phyloP scores from a whole-genome alignment of 2,888 invertebrate species.

The Cyrtodaria siliqua region DNA sequence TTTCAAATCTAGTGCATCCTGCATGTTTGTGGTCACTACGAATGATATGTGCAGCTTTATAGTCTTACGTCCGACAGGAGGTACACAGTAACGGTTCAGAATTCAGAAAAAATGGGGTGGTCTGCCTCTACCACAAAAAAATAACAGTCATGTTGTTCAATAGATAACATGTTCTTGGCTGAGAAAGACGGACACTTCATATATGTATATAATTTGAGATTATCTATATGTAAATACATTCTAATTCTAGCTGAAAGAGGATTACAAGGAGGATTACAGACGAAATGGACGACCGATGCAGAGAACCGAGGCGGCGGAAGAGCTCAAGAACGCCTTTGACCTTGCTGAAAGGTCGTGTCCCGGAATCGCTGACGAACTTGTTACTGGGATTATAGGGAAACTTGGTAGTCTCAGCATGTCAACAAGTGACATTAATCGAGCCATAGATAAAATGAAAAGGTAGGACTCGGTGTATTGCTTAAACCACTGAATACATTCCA shows the following conservation, averaged over 20 bases:
- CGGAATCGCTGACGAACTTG: conserved; percentile 94
- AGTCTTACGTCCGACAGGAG: too few relatives aligned
- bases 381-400: conserved; percentile 91
- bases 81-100: too few relatives aligned
- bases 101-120: too few relatives aligned
- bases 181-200: too few relatives aligned
- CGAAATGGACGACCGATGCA: conserved; percentile 78
- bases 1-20: too few relatives aligned
- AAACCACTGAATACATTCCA: too few relatives aligned
- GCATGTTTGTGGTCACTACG: too few relatives aligned
- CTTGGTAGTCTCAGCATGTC: conserved; percentile 86
- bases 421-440: conserved; percentile 73
- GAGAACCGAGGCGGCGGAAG: conserved; percentile 91
- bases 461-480: conserved; percentile 47
- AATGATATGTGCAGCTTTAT: too few relatives aligned
- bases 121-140: too few relatives aligned
- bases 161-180: too few relatives aligned
- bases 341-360: conserved; percentile 94
- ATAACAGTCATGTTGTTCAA: too few relatives aligned
- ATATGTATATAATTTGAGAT: too few relatives aligned
- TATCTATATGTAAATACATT: neutral
- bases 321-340: conserved; percentile 94
- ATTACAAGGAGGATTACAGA: conserved; percentile 77
- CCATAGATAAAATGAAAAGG: conserved; percentile 79
- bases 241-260: conserved; percentile 73